Evolutionary conservation across 2,797 vertebrate genomes (phyloP), one percentile per base, ranked within the genome.

Genomic region (Heterohyrax brucei): DNA sequence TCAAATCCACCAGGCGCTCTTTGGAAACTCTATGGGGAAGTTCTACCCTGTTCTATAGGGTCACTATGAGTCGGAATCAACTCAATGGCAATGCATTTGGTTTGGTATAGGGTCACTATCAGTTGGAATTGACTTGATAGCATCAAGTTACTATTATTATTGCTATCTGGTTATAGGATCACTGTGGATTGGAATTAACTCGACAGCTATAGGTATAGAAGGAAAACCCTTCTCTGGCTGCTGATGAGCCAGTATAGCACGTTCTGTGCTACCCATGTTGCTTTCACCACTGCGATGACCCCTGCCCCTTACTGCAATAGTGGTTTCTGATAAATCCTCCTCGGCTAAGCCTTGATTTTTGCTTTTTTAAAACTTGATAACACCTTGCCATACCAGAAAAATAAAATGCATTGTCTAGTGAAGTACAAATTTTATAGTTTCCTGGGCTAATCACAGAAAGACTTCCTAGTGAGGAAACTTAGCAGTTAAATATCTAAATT

Each of bases 401-500:
- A 59, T 56, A 48, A 82, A 82, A 78, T 30, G 1, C 10, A 73
- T n/a, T 79, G 61, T 14, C 56, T 80, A 80, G 44, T 21, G 30
- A 19, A 48, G 19, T 53, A 14, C 22, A 70, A 21, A 50, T 87
- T 75, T 75, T 10, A 76, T 21, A 79, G 1, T 48, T 66, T 80
- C 30, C 70, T 90, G 53, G 56, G 33, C 10, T 39, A 56, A 4
- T 68, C 48, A 30, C 46, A 53, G 18, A 87, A 93, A 80, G 21
- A n/a, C 50, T 50, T 93, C 26, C 26, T 73, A 24, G 13, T 24
- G 14, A 77, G 46, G 16, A 77, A 87, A 61, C 6, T 28, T 50
- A 77, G 78, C 39, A 22, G 73, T 91, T 84, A 9, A 70, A 59
- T 73, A 79, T 53, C 59, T 70, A 83, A 89, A 66, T 87, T 92